Percentiles rank a stretch among this genome's conserved stretches.
Conservation (phyloP, 2,888 invertebrate genomes). For the Portevinia maculata region DNA sequence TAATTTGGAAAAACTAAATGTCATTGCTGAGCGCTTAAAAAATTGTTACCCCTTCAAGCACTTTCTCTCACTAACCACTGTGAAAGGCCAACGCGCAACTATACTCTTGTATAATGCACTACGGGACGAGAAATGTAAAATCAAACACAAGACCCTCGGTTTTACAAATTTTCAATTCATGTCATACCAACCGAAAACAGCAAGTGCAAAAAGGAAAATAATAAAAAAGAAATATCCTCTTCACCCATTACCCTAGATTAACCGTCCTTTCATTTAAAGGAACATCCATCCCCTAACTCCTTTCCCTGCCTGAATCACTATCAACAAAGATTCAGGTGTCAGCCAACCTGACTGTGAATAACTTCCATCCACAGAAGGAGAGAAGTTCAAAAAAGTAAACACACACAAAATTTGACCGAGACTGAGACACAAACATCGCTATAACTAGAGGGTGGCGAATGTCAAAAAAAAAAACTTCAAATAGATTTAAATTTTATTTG, state of each 20-base stretch:
- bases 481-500: slow-evolving; percentile 57
- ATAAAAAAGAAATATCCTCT: slow-evolving; percentile 15
- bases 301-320: not conserved
- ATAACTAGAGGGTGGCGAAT: not conserved
- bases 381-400: slow-evolving; percentile 16
- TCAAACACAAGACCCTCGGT: slow-evolving; percentile 24
- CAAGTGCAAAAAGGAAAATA: slow-evolving; percentile 16
- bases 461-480: slow-evolving; percentile 4
- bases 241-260: slow-evolving; percentile 58
- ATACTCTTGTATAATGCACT: too few relatives aligned
- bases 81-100: too few relatives aligned
- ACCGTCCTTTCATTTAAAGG: slow-evolving; percentile 33
- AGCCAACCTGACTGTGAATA: slow-evolving; percentile 33
- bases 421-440: slow-evolving; percentile 45
- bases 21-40: too few relatives aligned
- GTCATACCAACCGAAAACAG: slow-evolving; percentile 52
- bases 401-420: slow-evolving; percentile 24
- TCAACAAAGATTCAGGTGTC: slow-evolving; percentile 60
- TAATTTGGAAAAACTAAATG: too few relatives aligned
- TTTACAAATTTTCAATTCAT: slow-evolving; percentile 51
- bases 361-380: not conserved
- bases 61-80: too few relatives aligned
- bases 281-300: not conserved
- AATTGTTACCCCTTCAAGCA: too few relatives aligned
- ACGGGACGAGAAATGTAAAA: slow-evolving; percentile 14